Evolutionary conservation across 2,888 invertebrate species (phyloP).

Genomic region (Anthoptus insignis): DNA sequence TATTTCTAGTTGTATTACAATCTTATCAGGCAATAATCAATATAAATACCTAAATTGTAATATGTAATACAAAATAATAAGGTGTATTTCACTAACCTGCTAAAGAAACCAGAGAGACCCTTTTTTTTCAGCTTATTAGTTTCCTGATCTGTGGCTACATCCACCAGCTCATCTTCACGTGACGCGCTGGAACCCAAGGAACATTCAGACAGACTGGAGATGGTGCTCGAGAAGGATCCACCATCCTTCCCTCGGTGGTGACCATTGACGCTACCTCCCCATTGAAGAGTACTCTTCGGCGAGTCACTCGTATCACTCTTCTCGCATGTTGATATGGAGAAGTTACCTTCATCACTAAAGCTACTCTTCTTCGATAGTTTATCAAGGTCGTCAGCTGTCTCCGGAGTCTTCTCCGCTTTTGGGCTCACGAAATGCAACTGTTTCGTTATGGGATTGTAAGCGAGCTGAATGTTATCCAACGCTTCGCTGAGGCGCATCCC

Average conservation of each 20-base stretch:
- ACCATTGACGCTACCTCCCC: constrained; percentile 80
- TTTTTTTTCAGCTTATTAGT: constrained; percentile 86
- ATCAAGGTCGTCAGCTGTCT: constrained; percentile 72
- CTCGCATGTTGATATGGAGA: constrained; percentile 82
- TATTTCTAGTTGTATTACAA: no score
- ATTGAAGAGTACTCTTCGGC: constrained; percentile 81
- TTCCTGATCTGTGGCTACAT: constrained; percentile 65
- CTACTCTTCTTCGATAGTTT: constrained; percentile 83
- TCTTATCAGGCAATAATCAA: no score
- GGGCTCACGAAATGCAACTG: constrained; percentile 89
- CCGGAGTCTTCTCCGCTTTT: constrained; percentile 69
- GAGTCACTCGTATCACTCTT: constrained; percentile 85
- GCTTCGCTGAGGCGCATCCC: constrained; percentile 90
- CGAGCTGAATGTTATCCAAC: constrained; percentile 91
- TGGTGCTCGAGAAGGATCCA: constrained; percentile 90
- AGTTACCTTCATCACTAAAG: constrained; percentile 84
- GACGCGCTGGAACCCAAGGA: constrained; percentile 88
- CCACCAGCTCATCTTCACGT: constrained; percentile 77
- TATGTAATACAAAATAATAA: no score
- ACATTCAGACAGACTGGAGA: constrained; percentile 91
- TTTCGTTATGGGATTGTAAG: constrained; percentile 92
- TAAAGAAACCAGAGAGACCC: constrained; percentile 88
- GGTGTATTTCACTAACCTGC: constrained; percentile 80
- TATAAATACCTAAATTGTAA: no score
- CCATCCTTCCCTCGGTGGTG: constrained; percentile 87